Base-by-base conservation (phyloP, 2,888 invertebrate genomes). In the Apamea monoglypha region DNA sequence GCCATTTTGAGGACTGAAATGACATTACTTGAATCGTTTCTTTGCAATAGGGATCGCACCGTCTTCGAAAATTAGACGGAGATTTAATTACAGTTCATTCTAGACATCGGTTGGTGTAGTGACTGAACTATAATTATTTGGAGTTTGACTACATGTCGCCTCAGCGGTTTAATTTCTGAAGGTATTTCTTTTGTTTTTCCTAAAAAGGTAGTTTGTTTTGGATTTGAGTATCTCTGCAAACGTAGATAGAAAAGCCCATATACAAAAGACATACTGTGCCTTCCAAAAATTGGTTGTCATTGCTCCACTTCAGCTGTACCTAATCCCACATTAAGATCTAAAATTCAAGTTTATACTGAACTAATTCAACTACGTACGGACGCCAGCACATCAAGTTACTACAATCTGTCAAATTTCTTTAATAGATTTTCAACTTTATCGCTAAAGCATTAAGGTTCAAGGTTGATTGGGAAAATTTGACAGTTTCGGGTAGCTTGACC, bases 1-100 rank as follows among this genome's bases (percentile, higher is more conserved):
- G n/a, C 40, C 66, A 40, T 83, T 53, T 47, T 32, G 12, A n/a
- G 18, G 66, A 86, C 82, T 76, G 12, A 76, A 74, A 50, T 63
- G 61, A 36, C 36, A 68, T 76, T 59, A 18, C 16, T 73, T 25
- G 53, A 59, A 56, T 61, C 25, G 21, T 73, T 53, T 68, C 29
- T 40, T 47, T 21, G 21, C 16, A 21, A 14, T 16, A 21, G 47
- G 7, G 12, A 1, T 40, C 18, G 29, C 7, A 12, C 2, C 1
- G 12, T 44, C 40, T 66, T 66, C 32, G 64, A 25, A 32, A 64
- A 63, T 44, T 18, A 16, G 40, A 40, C 32, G 12, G 6, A 68
- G 0, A 50, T 67, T 40, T n/a, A 6, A 8, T 47, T 8, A 2
- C 61, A 63, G 25, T 40, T 29, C 3, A 10, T 25, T 25, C 25